A percentile compares a stretch with the other conserved stretches of the same genome.
Conservation (phyloP, 1,140 invertebrate genomes). For the Danaus plexippus region DNA sequence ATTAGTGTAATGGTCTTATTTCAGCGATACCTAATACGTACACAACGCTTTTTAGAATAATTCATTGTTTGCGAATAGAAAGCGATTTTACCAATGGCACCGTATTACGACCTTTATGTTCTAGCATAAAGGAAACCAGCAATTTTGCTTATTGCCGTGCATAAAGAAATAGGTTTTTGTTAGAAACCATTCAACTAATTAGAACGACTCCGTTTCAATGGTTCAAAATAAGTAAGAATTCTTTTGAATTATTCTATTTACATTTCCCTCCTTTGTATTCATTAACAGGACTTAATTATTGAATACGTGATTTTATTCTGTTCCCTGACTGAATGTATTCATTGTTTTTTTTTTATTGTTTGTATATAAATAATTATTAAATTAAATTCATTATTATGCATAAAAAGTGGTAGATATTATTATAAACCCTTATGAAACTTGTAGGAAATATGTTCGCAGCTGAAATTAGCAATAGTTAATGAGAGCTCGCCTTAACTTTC, state of each 20-base stretch:
- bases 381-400: no score
- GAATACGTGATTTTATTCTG: no score
- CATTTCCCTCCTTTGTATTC: slow-evolving; percentile 3
- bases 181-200: slow-evolving; percentile 23
- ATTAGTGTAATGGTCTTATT: slow-evolving; percentile 13
- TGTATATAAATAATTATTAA: no score
- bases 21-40: slow-evolving; percentile 6
- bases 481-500: no score
- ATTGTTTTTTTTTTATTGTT: no score
- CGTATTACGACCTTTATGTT: slow-evolving; percentile 13
- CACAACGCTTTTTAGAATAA: slow-evolving; percentile 14
- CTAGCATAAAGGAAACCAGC: slow-evolving; percentile 11
- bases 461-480: no score
- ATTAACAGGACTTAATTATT: not conserved
- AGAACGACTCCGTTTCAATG: slow-evolving; percentile 12
- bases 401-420: no score
- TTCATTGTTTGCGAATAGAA: slow-evolving; percentile 15
- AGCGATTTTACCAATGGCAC: slow-evolving; percentile 13
- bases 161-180: slow-evolving; percentile 18
- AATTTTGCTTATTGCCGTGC: slow-evolving; percentile 22
- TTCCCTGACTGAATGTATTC: no score
- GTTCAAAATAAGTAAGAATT: slow-evolving; percentile 14
- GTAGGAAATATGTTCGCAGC: no score
- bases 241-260: slow-evolving; percentile 6
- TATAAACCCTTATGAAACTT: no score